Evolutionary conservation across 2,113 vertebrate genomes (phyloP).

Genomic region (Hemicordylus capensis): DNA sequence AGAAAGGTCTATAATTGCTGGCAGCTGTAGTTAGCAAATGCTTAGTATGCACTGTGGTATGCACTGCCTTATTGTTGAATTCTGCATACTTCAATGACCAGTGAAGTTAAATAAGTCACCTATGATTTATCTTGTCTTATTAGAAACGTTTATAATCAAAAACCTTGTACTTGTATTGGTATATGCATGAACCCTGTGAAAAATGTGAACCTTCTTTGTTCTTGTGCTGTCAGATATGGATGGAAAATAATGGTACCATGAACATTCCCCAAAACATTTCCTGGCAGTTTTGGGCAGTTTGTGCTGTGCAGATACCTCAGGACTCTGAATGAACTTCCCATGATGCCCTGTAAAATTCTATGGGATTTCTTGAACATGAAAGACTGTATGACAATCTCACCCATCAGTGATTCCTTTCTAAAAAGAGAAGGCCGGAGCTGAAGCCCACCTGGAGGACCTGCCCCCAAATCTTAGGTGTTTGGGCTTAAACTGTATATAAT

Average conservation of each 20-base stretch:
- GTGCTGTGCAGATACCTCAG: background rate
- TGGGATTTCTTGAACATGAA: background rate
- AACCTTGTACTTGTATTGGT: background rate
- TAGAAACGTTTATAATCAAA: background rate
- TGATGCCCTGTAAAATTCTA: background rate
- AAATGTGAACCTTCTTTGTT: background rate
- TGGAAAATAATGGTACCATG: background rate
- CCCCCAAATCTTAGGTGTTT: background rate
- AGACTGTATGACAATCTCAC: background rate
- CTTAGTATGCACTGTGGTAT: background rate
- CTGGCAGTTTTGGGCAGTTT: background rate
- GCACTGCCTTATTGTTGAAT: slow-evolving; percentile 3
- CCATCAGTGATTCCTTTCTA: background rate
- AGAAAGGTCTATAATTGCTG: background rate
- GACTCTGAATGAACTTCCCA: background rate
- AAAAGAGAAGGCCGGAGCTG: background rate
- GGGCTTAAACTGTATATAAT: background rate
- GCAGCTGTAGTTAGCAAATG: background rate
- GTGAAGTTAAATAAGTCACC: slow-evolving; percentile 15
- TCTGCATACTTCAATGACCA: background rate
- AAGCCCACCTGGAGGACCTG: background rate
- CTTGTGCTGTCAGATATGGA: slow-evolving; percentile 2
- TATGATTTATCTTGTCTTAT: slow-evolving; percentile 32
- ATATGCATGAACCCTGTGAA: background rate
- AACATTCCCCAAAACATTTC: background rate